phyloP scores from a whole-genome alignment of 2,888 invertebrate genomes.

The Melanostoma mellinum region DNA sequence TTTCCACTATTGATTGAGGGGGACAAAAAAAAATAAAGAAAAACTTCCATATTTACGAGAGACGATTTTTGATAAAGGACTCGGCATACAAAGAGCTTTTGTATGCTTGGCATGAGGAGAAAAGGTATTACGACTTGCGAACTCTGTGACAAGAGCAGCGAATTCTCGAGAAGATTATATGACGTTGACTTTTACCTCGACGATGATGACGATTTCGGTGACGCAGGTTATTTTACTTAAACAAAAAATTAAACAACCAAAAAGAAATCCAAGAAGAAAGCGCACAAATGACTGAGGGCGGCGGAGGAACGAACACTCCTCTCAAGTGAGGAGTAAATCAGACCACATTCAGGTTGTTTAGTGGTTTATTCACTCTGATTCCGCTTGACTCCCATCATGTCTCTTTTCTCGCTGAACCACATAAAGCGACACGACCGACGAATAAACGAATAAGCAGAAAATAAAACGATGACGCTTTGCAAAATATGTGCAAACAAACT shows the following conservation, averaged over 20 bases:
- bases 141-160: neutral
- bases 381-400: neutral
- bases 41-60: too few species aligned
- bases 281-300: conserved; percentile 13
- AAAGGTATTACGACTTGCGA: conserved; percentile 2
- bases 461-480: conserved; percentile 32
- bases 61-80: too few species aligned
- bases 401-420: conserved; percentile 21
- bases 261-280: conserved; percentile 11
- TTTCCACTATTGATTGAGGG: too few species aligned
- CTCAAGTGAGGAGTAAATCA: conserved; percentile 13
- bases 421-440: conserved; percentile 3
- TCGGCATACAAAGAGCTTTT: too few species aligned
- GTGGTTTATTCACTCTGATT: conserved; percentile 38
- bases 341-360: conserved; percentile 36
- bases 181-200: conserved; percentile 9
- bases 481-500: conserved; percentile 8
- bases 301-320: neutral
- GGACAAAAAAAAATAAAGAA: too few species aligned
- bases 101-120: neutral
- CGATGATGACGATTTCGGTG: conserved; percentile 25
- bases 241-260: neutral
- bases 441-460: conserved; percentile 9
- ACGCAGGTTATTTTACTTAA: conserved; percentile 49
- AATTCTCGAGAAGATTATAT: conserved; percentile 39